Conservation (phyloP, 2,797 vertebrate genomes). For the Morelia viridis region DNA sequence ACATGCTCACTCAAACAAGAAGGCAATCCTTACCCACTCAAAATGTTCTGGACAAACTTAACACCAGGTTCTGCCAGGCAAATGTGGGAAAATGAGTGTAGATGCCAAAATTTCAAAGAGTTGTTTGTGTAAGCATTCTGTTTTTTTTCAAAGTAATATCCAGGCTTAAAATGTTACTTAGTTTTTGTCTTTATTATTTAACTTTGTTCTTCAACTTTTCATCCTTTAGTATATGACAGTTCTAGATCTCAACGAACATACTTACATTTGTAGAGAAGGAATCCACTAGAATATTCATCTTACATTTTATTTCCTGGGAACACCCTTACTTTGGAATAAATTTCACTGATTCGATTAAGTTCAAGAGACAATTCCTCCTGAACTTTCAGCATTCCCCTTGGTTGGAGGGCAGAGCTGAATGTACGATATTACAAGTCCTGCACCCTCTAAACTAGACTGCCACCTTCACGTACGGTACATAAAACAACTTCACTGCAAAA, state of each 20-base stretch:
- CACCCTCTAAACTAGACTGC: too few species aligned
- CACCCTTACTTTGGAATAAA: not conserved
- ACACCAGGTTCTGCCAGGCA: not conserved
- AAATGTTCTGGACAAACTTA: not conserved
- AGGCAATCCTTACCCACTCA: not conserved
- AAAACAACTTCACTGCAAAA: not conserved
- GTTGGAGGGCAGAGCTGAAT: too few species aligned
- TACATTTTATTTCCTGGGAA: slow-evolving; percentile 11
- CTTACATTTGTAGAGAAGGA: not conserved
- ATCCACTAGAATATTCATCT: not conserved
- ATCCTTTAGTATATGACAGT: not conserved
- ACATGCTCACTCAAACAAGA: not conserved
- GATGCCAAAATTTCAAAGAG: not conserved
- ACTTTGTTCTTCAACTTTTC: too few species aligned
- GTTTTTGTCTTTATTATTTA: not conserved
- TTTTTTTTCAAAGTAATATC: not conserved
- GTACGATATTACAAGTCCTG: too few species aligned
- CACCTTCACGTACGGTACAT: too few species aligned
- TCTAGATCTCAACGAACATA: not conserved
- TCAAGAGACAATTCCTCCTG: too few species aligned
- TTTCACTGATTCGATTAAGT: not conserved
- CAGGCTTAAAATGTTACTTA: slow-evolving; percentile 20
- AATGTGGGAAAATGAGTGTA: not conserved
- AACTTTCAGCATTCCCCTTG: too few species aligned
- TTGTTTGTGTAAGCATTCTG: not conserved